Conservation (phyloP, 1,140 invertebrate species). For the Leptinotarsa undecemlineata region DNA sequence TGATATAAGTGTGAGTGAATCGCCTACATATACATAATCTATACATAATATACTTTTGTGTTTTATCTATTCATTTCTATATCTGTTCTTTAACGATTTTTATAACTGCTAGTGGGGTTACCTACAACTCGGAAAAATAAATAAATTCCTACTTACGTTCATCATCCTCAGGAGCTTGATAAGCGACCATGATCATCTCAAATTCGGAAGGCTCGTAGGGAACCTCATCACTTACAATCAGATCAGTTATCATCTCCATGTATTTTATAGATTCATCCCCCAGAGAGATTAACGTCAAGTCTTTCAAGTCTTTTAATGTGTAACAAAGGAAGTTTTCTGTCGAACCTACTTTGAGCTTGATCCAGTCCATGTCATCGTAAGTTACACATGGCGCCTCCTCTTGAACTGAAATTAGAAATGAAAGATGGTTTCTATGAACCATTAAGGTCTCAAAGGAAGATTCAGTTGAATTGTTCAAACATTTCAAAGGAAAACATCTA, state of each 20-base stretch:
- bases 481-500: no score
- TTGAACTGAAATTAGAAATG: no score
- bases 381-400: not conserved
- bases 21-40: no score
- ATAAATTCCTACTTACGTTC: slow-evolving; percentile 17
- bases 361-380: slow-evolving; percentile 26
- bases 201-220: slow-evolving; percentile 26
- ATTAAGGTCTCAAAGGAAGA: no score
- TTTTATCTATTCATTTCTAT: no score
- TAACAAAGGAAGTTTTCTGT: slow-evolving; percentile 23
- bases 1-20: no score
- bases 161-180: slow-evolving; percentile 17
- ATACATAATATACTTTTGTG: no score
- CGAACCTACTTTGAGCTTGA: slow-evolving; percentile 24
- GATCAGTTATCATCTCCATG: slow-evolving; percentile 14
- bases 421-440: no score
- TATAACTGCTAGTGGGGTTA: no score
- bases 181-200: slow-evolving; percentile 32
- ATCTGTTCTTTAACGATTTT: no score
- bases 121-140: no score
- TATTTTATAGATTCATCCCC: slow-evolving; percentile 13
- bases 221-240: slow-evolving; percentile 8
- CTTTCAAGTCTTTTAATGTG: slow-evolving; percentile 10
- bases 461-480: no score
- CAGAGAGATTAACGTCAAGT: slow-evolving; percentile 21